Percentiles rank a stretch among this genome's conserved stretches.
These are phyloP conservation scores for Sebastiscus tertius DNA, from an alignment of 2,797 vertebrate species.

Conservation along the genomic window DNA sequence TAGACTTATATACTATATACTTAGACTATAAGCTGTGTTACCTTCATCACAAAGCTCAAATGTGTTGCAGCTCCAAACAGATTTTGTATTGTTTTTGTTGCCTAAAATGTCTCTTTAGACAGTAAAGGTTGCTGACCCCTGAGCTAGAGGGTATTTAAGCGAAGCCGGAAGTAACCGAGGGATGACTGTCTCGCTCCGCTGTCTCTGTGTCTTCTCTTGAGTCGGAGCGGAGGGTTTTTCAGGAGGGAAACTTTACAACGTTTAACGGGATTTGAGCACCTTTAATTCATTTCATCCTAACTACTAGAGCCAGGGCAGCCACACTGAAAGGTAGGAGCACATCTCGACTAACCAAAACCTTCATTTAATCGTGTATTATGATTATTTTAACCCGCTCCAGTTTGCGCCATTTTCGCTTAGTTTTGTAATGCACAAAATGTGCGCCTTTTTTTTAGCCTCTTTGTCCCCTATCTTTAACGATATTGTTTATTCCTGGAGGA, in stretches of 20 bases:
- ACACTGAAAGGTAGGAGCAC: conserved; percentile 74
- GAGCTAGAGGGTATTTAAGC: conserved; percentile 43
- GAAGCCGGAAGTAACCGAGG: conserved; percentile 68
- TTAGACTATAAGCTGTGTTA: too few relatives aligned
- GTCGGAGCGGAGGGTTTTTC: conserved; percentile 86
- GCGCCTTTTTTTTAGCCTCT: conserved; percentile 79
- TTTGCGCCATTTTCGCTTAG: conserved; percentile 85
- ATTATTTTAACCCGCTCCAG: conserved; percentile 67
- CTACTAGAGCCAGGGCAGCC: conserved; percentile 69
- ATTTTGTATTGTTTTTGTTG: too few relatives aligned
- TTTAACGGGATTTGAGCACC: conserved; percentile 84
- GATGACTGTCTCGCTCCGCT: conserved; percentile 37
- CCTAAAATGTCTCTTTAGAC: too few relatives aligned
- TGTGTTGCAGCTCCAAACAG: too few relatives aligned
- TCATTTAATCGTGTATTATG: conserved; percentile 55
- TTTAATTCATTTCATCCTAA: conserved; percentile 67
- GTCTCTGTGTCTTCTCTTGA: conserved; percentile 67
- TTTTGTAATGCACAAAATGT: conserved; percentile 82
- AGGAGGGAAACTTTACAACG: conserved; percentile 88
- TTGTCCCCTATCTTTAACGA: conserved; percentile 80
- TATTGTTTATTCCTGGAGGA: neutral
- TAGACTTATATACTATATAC: too few relatives aligned
- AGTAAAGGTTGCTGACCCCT: too few relatives aligned
- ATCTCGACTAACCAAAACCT: neutral
- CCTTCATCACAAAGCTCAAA: too few relatives aligned